phyloP scores from a whole-genome alignment of 2,797 vertebrate genomes.

The Xerus rutilus region DNA sequence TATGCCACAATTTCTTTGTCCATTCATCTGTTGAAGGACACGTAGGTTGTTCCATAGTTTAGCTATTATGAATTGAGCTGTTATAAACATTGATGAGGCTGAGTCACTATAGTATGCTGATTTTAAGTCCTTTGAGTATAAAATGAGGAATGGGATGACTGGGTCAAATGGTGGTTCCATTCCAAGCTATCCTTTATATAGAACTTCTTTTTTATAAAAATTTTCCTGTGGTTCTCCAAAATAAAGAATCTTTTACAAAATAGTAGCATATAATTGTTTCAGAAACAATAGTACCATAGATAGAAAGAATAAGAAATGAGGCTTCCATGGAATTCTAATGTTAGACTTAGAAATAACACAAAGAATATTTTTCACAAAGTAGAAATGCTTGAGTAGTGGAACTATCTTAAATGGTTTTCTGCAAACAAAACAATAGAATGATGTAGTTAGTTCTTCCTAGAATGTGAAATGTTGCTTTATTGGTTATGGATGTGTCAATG shows the following conservation, averaged over 20 bases:
- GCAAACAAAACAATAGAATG: neutral
- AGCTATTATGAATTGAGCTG: too few species aligned
- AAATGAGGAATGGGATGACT: too few species aligned
- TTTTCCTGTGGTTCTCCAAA: neutral
- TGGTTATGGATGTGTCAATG: neutral
- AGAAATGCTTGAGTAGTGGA: neutral
- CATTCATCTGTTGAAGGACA: too few species aligned
- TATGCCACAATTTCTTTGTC: too few species aligned
- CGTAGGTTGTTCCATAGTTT: too few species aligned
- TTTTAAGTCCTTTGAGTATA: too few species aligned
- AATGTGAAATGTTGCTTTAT: neutral
- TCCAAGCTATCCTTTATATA: neutral
- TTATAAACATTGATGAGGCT: too few species aligned
- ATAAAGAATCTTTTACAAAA: neutral
- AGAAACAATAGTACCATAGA: neutral
- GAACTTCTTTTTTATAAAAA: neutral
- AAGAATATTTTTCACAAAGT: neutral
- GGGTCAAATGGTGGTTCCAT: too few species aligned
- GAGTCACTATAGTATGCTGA: too few species aligned
- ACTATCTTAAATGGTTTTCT: neutral
- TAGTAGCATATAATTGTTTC: neutral
- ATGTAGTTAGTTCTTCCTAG: neutral
- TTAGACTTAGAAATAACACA: neutral
- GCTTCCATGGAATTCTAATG: neutral
- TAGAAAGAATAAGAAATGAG: neutral